Evolutionary conservation across 1,140 invertebrate species (phyloP).

Genomic region (Lethocerus indicus): DNA sequence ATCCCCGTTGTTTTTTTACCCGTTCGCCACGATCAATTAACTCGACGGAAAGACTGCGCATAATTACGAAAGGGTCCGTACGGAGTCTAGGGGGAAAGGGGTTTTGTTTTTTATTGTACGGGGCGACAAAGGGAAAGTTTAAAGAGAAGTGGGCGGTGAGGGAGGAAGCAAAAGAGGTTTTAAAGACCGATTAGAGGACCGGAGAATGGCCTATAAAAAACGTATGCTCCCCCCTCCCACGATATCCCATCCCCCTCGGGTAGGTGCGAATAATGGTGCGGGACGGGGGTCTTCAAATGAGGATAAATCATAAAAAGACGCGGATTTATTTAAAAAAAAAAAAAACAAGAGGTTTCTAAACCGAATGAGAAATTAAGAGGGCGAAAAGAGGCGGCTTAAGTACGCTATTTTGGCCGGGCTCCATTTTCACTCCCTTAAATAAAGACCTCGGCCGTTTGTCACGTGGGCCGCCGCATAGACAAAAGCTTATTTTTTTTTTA

Average conservation of each 20-base stretch:
- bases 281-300: conserved; percentile 7
- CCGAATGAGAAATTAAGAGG: conserved; percentile 9
- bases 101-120: too few relatives aligned
- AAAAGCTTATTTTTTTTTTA: too few relatives aligned
- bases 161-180: conserved; percentile 1
- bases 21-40: too few relatives aligned
- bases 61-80: too few relatives aligned
- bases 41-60: too few relatives aligned
- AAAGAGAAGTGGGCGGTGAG: background rate
- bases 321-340: conserved; percentile 9
- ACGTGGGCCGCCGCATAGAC: too few relatives aligned
- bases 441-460: too few relatives aligned
- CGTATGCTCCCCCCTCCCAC: conserved; percentile 10
- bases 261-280: conserved; percentile 8
- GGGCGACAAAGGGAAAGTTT: too few relatives aligned
- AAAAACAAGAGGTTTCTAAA: conserved; percentile 6
- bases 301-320: conserved; percentile 7
- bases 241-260: conserved; percentile 8
- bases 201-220: conserved; percentile 14
- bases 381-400: conserved; percentile 1
- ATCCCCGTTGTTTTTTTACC: too few relatives aligned
- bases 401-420: conserved; percentile 11
- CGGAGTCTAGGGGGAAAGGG: too few relatives aligned
- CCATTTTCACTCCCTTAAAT: too few relatives aligned
- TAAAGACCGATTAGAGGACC: conserved; percentile 11